Percentiles rank a stretch among this genome's conserved stretches.
Conservation (phyloP, 1,140 invertebrate genomes). For the Euwallacea fornicatus region DNA sequence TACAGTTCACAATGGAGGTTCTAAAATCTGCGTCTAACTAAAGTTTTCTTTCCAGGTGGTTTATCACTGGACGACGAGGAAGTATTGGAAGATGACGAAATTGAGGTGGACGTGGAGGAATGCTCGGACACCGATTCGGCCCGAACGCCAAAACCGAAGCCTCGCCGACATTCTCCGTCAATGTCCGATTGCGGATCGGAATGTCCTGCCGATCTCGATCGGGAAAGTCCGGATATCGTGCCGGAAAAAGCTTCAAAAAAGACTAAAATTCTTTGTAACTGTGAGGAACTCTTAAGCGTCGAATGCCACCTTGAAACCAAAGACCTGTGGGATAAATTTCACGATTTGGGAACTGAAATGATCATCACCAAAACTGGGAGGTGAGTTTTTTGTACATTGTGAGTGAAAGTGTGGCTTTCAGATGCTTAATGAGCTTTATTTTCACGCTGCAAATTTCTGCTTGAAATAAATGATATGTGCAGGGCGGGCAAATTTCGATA, state of each 20-base stretch:
- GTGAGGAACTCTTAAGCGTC: conserved; percentile 81
- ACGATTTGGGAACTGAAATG: conserved; percentile 94
- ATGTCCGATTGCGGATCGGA: conserved; percentile 52
- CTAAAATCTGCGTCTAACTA: not conserved
- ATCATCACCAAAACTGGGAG: conserved; percentile 97
- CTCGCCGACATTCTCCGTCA: conserved; percentile 45
- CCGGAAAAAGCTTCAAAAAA: conserved; percentile 42
- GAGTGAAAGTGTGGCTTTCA: not conserved
- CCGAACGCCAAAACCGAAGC: conserved; percentile 42
- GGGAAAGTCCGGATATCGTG: conserved; percentile 49
- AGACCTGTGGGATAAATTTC: conserved; percentile 92
- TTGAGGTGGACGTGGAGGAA: conserved; percentile 53
- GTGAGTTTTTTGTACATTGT: conserved; percentile 60
- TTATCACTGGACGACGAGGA: conserved; percentile 46
- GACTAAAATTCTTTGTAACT: conserved; percentile 68
- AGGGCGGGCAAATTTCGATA: too few species aligned
- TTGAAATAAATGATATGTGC: too few species aligned
- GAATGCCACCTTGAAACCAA: conserved; percentile 92
- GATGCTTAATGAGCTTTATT: not conserved
- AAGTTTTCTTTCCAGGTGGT: conserved; percentile 39
- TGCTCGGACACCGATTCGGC: conserved; percentile 51
- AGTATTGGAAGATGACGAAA: conserved; percentile 50
- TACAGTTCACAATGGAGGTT: too few species aligned
- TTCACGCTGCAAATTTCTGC: too few species aligned
- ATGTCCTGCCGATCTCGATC: conserved; percentile 45